Conservation (phyloP, 2,888 invertebrate genomes). For the Bombylius major region DNA sequence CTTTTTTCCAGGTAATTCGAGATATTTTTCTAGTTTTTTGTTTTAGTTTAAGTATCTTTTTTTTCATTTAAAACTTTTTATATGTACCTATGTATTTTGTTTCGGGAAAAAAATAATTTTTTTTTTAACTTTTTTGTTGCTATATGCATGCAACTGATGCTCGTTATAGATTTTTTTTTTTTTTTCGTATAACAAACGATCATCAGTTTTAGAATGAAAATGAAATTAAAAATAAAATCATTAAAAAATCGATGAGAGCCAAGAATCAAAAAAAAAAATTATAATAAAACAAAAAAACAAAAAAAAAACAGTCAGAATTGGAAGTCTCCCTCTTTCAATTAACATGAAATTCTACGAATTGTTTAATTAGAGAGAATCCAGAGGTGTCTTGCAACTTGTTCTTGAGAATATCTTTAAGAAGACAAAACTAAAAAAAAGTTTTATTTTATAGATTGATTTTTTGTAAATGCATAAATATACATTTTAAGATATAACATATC, state of each 20-base stretch:
- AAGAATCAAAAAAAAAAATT: no score
- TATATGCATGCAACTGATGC: neutral
- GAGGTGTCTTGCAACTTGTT: constrained; percentile 15
- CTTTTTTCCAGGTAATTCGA: constrained; percentile 6
- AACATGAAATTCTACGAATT: constrained; percentile 39
- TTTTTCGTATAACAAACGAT: neutral
- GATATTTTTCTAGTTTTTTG: neutral
- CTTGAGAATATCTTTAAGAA: neutral
- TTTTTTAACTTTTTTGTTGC: neutral
- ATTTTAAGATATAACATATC: no score
- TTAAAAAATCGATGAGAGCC: neutral
- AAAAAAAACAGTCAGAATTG: constrained; percentile 1
- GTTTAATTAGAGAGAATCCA: constrained; percentile 34
- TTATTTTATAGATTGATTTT: no score
- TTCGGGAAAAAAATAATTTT: neutral
- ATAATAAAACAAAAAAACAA: neutral
- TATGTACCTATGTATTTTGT: no score
- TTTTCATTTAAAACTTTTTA: neutral
- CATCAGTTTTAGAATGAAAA: neutral
- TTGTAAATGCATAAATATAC: no score
- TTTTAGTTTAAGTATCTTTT: neutral
- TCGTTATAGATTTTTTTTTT: neutral
- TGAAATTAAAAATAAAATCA: neutral
- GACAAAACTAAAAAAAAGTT: no score
- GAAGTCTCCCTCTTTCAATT: constrained; percentile 35